These are phyloP conservation scores for Cossypha niveicapilla DNA, from an alignment of 2,797 vertebrate genomes.

Conservation along the genomic window DNA sequence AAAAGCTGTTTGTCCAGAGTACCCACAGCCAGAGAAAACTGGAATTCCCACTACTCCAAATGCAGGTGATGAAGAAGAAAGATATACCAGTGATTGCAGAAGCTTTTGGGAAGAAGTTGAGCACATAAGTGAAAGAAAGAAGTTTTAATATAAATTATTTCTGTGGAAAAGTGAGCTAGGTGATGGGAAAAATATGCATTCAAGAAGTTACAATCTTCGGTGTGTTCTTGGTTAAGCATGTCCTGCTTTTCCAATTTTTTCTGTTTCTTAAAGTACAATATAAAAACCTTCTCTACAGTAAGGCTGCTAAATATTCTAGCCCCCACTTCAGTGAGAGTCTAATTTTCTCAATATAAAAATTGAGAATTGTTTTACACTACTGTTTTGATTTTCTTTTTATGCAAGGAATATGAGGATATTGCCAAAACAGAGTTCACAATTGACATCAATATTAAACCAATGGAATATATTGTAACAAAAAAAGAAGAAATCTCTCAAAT, in stretches of 20 bases:
- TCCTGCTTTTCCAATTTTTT: neutral
- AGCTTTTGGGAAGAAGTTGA: neutral
- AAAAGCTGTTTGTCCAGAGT: neutral
- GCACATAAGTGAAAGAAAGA: neutral
- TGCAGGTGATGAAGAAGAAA: neutral
- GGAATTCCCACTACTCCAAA: neutral
- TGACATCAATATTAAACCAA: neutral
- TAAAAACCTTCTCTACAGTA: neutral
- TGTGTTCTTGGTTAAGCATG: neutral
- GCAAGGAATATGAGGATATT: neutral
- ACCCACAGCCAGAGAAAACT: neutral
- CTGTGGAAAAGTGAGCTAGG: neutral
- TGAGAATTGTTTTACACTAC: neutral
- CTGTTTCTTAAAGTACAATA: neutral
- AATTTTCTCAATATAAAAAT: neutral
- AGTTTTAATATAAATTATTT: accelerated
- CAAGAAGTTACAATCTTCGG: neutral
- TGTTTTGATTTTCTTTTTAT: neutral
- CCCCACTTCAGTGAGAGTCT: neutral
- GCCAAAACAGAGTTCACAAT: neutral
- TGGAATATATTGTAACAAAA: neutral
- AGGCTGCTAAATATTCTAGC: neutral
- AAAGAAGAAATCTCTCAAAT: neutral
- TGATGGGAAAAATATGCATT: accelerated
- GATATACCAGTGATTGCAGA: accelerated